phyloP scores from a whole-genome alignment of 2,888 invertebrate species.

The Apamea epomidion region DNA sequence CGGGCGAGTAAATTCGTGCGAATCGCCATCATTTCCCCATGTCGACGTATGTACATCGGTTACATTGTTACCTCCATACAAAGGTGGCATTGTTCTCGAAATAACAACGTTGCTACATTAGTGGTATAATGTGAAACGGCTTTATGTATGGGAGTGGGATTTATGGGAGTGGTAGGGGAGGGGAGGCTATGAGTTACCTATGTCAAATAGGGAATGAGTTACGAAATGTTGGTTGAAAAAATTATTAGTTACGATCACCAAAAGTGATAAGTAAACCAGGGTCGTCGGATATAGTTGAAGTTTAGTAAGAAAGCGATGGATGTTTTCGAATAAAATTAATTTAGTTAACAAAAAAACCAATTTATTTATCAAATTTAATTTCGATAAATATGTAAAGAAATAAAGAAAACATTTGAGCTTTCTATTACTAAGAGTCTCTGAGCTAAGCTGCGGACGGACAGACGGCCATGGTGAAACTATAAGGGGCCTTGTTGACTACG shows the following conservation, averaged over 20 bases:
- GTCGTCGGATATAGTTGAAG: too few relatives aligned
- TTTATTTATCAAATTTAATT: too few relatives aligned
- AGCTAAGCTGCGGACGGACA: too few relatives aligned
- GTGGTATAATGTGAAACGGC: constrained; percentile 15
- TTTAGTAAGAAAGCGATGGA: background rate
- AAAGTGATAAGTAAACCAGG: too few relatives aligned
- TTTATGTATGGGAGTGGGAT: constrained; percentile 9
- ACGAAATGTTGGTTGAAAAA: background rate
- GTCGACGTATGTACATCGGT: constrained; percentile 7
- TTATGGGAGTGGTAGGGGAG: constrained; percentile 20
- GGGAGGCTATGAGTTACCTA: background rate
- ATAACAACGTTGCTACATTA: constrained; percentile 46
- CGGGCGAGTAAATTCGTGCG: background rate
- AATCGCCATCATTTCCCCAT: background rate
- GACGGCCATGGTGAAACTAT: too few relatives aligned
- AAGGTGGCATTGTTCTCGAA: constrained; percentile 49
- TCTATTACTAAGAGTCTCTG: too few relatives aligned
- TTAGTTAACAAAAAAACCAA: too few relatives aligned
- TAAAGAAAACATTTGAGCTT: too few relatives aligned
- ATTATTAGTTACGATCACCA: too few relatives aligned
- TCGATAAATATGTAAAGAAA: too few relatives aligned
- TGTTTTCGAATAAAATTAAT: too few relatives aligned
- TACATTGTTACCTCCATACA: constrained; percentile 39
- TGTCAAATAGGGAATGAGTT: constrained; percentile 1
- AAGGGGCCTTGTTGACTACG: too few relatives aligned